These are phyloP conservation scores for Labia minor DNA, from an alignment of 2,888 invertebrate genomes.

Conservation along the genomic window DNA sequence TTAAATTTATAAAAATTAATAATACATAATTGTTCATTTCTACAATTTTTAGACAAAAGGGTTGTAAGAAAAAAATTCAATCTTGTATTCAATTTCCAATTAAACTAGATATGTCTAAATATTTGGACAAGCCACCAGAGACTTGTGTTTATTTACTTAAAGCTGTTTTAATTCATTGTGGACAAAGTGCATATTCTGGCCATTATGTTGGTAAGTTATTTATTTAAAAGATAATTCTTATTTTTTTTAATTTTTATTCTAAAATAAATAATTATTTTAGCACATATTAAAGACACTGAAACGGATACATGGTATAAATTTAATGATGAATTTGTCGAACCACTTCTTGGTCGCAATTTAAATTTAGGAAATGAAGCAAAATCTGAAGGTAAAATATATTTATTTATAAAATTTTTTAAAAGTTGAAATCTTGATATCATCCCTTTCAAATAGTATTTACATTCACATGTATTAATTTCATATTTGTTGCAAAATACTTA, in stretches of 20 bases:
- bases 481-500: too few species aligned
- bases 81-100: conserved; percentile 49
- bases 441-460: neutral
- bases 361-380: conserved; percentile 39
- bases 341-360: conserved; percentile 36
- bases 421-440: neutral
- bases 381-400: conserved; percentile 31
- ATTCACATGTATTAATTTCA: conserved; percentile 19
- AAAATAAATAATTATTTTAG: conserved; percentile 29
- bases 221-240: conserved; percentile 28
- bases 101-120: conserved; percentile 45
- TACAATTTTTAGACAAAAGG: conserved; percentile 38
- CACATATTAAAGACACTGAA: conserved; percentile 41
- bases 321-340: conserved; percentile 45
- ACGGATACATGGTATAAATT: conserved; percentile 51
- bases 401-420: neutral
- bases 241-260: neutral
- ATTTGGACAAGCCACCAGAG: conserved; percentile 33
- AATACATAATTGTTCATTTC: too few species aligned
- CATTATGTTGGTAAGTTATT: conserved; percentile 47
- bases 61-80: conserved; percentile 48
- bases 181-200: conserved; percentile 51
- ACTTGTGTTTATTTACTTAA: conserved; percentile 44
- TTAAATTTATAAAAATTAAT: too few species aligned
- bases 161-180: conserved; percentile 55